Percentiles rank a stretch among this genome's conserved stretches.
phyloP scores from a whole-genome alignment of 2,888 invertebrate species.

The Ormyrus rosae region DNA sequence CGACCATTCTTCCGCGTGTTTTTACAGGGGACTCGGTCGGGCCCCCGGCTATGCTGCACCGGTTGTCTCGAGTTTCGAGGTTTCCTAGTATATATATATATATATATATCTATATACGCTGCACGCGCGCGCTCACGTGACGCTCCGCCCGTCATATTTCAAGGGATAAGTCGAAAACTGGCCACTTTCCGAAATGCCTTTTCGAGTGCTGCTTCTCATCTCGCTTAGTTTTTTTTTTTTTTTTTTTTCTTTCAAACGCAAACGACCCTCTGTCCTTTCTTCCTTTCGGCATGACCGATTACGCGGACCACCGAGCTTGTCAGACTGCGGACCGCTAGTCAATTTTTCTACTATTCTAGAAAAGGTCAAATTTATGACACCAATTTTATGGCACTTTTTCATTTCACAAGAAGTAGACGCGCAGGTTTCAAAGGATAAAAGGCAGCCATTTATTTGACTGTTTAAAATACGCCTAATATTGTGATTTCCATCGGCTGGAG shows the following conservation, averaged over 20 bases:
- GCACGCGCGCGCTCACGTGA: neutral
- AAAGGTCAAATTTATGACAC: conserved; percentile 34
- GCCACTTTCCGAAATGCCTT: conserved; percentile 52
- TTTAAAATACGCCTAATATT: too few species aligned
- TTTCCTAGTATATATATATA: conserved; percentile 33
- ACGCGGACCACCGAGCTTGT: conserved; percentile 30
- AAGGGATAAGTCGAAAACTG: conserved; percentile 60
- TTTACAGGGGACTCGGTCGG: conserved; percentile 59
- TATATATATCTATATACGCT: neutral
- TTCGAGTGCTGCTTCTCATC: conserved; percentile 31
- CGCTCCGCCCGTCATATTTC: conserved; percentile 55
- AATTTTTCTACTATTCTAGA: conserved; percentile 27
- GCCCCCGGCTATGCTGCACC: conserved; percentile 2
- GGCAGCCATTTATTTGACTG: too few species aligned
- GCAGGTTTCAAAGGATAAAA: too few species aligned
- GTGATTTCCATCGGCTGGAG: too few species aligned
- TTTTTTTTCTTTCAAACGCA: neutral
- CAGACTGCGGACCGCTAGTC: conserved; percentile 19
- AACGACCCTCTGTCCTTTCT: neutral
- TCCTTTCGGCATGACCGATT: conserved; percentile 20
- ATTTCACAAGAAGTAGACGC: neutral
- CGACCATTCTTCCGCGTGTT: conserved; percentile 59
- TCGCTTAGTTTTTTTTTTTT: conserved; percentile 15
- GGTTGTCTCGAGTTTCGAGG: conserved; percentile 60
- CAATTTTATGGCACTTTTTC: conserved; percentile 20